phyloP scores from a whole-genome alignment of 2,888 invertebrate genomes.

The Callimorpha dominula region DNA sequence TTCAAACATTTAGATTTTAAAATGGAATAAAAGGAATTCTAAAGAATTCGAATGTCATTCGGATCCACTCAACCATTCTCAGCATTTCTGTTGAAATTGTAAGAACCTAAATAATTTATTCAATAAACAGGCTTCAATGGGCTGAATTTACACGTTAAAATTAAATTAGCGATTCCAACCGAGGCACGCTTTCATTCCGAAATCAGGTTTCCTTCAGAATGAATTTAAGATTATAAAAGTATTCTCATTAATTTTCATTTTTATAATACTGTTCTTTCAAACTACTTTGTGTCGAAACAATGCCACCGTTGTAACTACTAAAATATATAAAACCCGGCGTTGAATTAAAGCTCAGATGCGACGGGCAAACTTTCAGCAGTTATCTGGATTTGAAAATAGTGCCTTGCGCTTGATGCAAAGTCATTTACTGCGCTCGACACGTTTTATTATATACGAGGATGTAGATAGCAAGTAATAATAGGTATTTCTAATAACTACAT shows the following conservation, averaged over 20 bases:
- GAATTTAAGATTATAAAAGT: conserved; percentile 49
- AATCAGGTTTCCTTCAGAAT: conserved; percentile 52
- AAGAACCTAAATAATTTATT: conserved; percentile 55
- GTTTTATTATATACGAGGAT: too few relatives aligned
- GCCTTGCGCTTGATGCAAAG: neutral
- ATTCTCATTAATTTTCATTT: conserved; percentile 42
- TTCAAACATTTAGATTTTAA: conserved; percentile 11
- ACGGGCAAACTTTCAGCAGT: neutral
- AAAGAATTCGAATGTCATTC: conserved; percentile 40
- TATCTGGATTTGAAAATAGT: neutral
- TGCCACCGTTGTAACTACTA: neutral
- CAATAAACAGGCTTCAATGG: conserved; percentile 55
- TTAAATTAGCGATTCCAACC: conserved; percentile 55
- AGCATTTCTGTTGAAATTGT: conserved; percentile 44
- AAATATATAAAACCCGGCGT: neutral
- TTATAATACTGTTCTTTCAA: conserved; percentile 3
- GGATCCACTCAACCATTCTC: conserved; percentile 28
- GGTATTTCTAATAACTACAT: neutral
- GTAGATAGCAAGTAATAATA: neutral
- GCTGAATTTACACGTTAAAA: conserved; percentile 57
- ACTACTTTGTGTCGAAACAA: neutral
- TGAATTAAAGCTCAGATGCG: neutral
- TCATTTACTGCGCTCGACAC: neutral
- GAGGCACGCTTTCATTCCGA: conserved; percentile 45
- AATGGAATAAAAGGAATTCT: conserved; percentile 28